These are phyloP conservation scores for Campoletis raptor DNA, from an alignment of 2,888 invertebrate genomes.

Conservation along the genomic window DNA sequence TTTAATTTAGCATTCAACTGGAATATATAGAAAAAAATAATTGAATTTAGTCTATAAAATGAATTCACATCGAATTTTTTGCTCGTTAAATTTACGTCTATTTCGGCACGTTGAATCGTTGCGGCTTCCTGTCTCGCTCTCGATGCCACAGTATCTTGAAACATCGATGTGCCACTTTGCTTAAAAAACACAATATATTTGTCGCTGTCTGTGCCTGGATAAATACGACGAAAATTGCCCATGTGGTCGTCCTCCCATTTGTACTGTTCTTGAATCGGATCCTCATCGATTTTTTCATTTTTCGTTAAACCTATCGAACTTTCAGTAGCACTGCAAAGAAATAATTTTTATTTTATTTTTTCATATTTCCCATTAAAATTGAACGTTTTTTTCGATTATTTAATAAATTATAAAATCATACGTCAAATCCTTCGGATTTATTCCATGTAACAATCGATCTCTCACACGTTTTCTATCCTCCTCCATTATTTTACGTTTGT, in stretches of 20 bases:
- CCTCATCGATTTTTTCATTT: constrained; percentile 73
- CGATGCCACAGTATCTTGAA: constrained; percentile 91
- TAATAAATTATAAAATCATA: constrained; percentile 53
- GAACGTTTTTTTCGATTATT: not conserved
- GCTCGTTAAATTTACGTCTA: constrained; percentile 85
- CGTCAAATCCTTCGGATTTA: constrained; percentile 81
- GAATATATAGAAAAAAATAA: constrained; percentile 11
- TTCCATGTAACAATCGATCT: constrained; percentile 89
- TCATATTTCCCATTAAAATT: constrained; percentile 11
- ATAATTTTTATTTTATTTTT: constrained; percentile 13
- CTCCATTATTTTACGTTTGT: constrained; percentile 89
- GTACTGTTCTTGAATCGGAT: constrained; percentile 86
- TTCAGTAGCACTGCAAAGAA: constrained; percentile 66
- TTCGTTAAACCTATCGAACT: constrained; percentile 68
- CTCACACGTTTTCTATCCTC: constrained; percentile 91
- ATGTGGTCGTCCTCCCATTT: constrained; percentile 91
- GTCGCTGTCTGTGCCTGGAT: constrained; percentile 87
- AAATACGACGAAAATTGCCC: constrained; percentile 91
- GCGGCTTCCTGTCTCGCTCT: constrained; percentile 92
- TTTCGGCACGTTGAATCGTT: constrained; percentile 89
- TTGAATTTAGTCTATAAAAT: not conserved
- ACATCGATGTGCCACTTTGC: constrained; percentile 91
- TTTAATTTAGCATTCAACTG: constrained; percentile 72
- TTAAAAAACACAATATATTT: constrained; percentile 91
- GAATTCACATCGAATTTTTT: not conserved